Base-by-base conservation (phyloP, 1,140 invertebrate species). In the Anastrepha obliqua region DNA sequence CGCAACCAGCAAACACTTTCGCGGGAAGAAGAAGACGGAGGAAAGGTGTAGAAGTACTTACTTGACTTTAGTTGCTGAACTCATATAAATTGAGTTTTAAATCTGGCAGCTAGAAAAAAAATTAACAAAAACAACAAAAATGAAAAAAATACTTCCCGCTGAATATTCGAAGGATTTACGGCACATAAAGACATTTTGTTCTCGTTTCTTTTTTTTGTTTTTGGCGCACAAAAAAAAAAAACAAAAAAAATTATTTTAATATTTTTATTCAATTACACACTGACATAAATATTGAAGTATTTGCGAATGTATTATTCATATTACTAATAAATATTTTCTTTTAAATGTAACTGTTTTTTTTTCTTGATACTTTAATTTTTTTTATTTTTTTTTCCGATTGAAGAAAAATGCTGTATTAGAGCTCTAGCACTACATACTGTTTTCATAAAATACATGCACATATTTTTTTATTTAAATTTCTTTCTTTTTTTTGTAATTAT, bases 51-150 rank as follows among this genome's bases (percentile, higher is more conserved):
- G 74, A 81, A 81, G 74, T 81, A 81, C 74, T 81, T 81, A 81
- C 74, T 81, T 88, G 55, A 29, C 74, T 42, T 60, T 88, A 55
- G 67, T 39, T 74, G 67, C 67, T 81, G 74, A 81, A 13, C 60
- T 17, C 74, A 81, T n/a, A 42, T 20, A 47, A 81, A 47, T 81
- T 81, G 17, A 29, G 64, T 39, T 67, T 62, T 44, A 42, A 39
- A 2, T 74, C 47, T 29, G 74, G 70, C 78, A 85, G 85, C 74
- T 85, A 87, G 87, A 70, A 87, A 70, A 87, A 29, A 70, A 74
- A 58, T 62, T 85, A 86, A 88, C 81, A 88, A 88, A 88, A 88
- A 85, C 78, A 87, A 85, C 78, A 87, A 88, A 88, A 88, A 85
- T 20, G 85, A 88, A 88, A 88, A 88, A 87, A 88, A 86, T 65